These are phyloP conservation scores for Oreohelix idahoensis DNA, from an alignment of 1,140 invertebrate genomes.

Conservation along the genomic window DNA sequence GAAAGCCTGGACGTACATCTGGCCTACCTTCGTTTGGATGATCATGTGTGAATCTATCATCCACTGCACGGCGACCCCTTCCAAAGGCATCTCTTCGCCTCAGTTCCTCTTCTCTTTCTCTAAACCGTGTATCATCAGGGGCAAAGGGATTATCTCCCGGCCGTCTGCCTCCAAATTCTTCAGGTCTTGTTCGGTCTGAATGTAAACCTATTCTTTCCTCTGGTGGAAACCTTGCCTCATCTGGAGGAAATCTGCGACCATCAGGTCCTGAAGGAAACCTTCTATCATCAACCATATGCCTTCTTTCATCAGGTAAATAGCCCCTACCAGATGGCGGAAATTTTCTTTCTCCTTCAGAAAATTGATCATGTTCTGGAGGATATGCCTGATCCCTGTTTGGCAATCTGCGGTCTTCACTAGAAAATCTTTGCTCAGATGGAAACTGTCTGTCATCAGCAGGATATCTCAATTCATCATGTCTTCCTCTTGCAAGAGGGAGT, in stretches of 20 bases:
- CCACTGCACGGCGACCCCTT: neutral
- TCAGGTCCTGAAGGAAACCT: constrained; percentile 17
- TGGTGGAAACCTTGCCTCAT: constrained; percentile 8
- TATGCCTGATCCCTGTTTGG: neutral
- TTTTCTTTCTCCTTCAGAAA: neutral
- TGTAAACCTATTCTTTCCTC: constrained; percentile 21
- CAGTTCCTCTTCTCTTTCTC: constrained; percentile 29
- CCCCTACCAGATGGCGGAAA: neutral
- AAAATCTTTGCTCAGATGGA: constrained; percentile 27
- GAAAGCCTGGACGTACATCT: neutral
- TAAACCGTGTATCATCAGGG: constrained; percentile 18
- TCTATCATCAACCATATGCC: neutral
- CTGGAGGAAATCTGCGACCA: constrained; percentile 32
- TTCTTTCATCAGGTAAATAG: constrained; percentile 4
- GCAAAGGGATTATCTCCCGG: constrained; percentile 31
- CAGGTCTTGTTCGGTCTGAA: constrained; percentile 28
- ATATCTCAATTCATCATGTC: constrained; percentile 8
- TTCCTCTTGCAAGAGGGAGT: constrained; percentile 2
- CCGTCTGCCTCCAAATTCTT: constrained; percentile 21
- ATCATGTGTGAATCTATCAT: constrained; percentile 23
- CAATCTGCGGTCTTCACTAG: constrained; percentile 1
- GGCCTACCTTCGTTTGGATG: constrained; percentile 5
- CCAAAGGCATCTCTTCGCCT: constrained; percentile 27
- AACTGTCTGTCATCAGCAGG: constrained; percentile 19
- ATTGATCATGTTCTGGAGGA: constrained; percentile 17